Evolutionary conservation across 2,113 vertebrate species (phyloP).

Genomic region (Heterochromis multidens): DNA sequence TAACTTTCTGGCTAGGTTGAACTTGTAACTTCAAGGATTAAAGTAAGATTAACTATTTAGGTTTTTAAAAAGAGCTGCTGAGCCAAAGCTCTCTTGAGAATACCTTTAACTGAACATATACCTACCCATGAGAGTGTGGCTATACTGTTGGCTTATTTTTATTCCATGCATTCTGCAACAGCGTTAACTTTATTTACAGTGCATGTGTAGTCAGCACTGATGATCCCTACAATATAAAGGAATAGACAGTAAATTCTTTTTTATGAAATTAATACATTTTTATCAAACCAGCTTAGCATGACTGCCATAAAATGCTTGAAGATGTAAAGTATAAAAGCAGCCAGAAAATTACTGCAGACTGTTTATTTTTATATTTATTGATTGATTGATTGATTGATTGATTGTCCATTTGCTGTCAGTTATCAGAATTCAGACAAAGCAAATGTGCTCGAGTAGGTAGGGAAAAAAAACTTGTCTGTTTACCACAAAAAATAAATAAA

Average conservation of each 20-base stretch:
- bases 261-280: background rate
- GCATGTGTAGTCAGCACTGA: background rate
- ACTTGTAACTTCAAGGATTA: background rate
- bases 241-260: background rate
- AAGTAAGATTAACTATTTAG: background rate
- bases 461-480: background rate
- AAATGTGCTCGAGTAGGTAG: background rate
- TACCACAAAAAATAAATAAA: background rate
- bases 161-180: background rate
- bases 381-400: background rate
- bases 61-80: background rate
- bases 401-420: background rate
- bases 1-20: background rate
- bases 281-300: background rate
- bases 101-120: background rate
- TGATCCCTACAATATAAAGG: background rate
- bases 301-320: background rate
- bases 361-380: background rate
- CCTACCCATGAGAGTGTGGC: background rate
- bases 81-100: background rate
- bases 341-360: background rate
- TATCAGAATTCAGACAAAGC: background rate
- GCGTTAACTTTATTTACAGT: background rate
- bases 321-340: background rate
- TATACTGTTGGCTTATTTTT: background rate